Evolutionary conservation across 2,113 vertebrate species (phyloP), one percentile per base, ranked within the genome.

Genomic region (Merops nubicus): DNA sequence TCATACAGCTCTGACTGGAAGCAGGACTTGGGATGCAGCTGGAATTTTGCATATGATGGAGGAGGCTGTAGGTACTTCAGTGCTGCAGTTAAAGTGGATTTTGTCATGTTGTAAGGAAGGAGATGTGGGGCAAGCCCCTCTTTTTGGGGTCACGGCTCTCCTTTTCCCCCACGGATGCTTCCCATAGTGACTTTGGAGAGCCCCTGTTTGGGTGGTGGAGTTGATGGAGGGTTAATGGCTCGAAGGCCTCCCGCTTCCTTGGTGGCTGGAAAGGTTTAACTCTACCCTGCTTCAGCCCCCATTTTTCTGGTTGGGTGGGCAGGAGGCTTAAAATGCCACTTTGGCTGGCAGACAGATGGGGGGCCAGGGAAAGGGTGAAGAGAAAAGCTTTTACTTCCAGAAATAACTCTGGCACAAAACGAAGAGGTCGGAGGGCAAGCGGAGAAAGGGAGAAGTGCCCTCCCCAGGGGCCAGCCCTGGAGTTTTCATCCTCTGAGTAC

Each of bases 301-400:
- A 84, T 96, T 97, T 97, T 97, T 97, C 97, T 95, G 96, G 45
- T 95, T 1, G 95, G 85, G 34, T 96, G 93, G 93, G 86, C 96
- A 96, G 78, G 56, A 96, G 78, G 78, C 70, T 97, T 97, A 92
- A 97, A 97, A 88, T 97, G 97, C 94, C 94, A 89, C 95, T 97
- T 95, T 93, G 92, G 75, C 74, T 92, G 92, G 82, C 84, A 94
- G 93, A 54, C 69, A 91, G 84, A 89, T 89, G 43, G 76, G 60
- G 90, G 85, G 88, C 74, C 79, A 93, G 29, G 28, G 65, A 70
- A 48, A 93, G 85, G 92, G 88, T 2, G 9, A 51, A 56, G 85
- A 42, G 54, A 93, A 97, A 97, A 95, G 96, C 96, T 97, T 97
- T 97, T 97, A 95, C 34, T 86, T 83, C 95, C 96, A 82, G 85